Evolutionary conservation across 2,888 invertebrate species (phyloP).

Genomic region (Periphyllus acericola): DNA sequence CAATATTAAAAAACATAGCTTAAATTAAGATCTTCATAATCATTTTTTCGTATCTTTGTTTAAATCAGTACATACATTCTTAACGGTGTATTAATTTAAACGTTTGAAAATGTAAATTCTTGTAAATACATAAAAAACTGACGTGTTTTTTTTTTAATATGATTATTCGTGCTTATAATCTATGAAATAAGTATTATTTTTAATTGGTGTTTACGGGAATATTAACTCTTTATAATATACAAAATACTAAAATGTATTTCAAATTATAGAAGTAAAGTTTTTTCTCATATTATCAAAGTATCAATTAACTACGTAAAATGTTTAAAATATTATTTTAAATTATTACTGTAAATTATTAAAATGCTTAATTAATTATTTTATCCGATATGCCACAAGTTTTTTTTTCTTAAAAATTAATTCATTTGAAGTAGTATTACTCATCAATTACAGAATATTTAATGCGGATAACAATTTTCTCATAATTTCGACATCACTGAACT

Average conservation of each 20-base stretch:
- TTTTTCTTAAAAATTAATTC: background rate
- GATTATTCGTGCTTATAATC: too few relatives aligned
- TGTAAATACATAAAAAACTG: too few relatives aligned
- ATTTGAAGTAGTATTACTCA: background rate
- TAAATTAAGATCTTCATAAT: too few relatives aligned
- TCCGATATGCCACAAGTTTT: background rate
- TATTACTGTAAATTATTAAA: background rate
- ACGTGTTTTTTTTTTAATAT: too few relatives aligned
- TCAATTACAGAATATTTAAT: background rate
- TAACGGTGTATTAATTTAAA: too few relatives aligned
- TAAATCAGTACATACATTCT: too few relatives aligned
- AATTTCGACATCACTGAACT: too few relatives aligned
- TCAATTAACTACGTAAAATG: background rate
- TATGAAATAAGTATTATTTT: background rate
- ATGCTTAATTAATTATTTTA: background rate
- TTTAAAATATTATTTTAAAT: background rate
- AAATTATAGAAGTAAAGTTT: background rate
- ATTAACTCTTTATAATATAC: background rate
- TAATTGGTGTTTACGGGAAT: background rate
- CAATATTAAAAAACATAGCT: too few relatives aligned
- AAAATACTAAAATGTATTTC: background rate
- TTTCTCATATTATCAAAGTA: background rate
- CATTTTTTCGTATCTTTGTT: too few relatives aligned
- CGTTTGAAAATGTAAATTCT: too few relatives aligned
- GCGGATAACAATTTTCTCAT: background rate